A percentile compares a stretch with the other conserved stretches of the same genome.
These are phyloP conservation scores for Dasyprocta punctata DNA, from an alignment of 2,113 vertebrate genomes.

Conservation along the genomic window DNA sequence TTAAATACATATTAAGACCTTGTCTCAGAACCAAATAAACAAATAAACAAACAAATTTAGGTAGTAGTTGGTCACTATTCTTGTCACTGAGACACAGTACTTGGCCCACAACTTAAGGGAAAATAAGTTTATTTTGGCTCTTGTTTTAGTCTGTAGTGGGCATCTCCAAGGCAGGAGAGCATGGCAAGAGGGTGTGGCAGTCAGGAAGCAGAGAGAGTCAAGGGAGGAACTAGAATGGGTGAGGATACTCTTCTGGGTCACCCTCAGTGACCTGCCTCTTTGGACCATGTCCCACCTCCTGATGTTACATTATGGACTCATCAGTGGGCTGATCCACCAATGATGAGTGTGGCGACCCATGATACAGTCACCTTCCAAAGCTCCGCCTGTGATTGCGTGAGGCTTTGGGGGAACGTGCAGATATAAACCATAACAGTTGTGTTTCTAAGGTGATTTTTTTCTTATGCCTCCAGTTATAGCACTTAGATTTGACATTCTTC, in stretches of 20 bases:
- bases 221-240: not conserved
- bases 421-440: not conserved
- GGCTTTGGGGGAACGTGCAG: not conserved
- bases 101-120: not conserved
- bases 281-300: not conserved
- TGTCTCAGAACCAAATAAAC: not conserved
- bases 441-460: conserved; percentile 40
- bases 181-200: not conserved
- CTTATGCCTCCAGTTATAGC: not conserved
- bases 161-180: not conserved
- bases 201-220: not conserved
- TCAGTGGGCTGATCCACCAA: not conserved
- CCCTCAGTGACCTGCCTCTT: not conserved
- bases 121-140: not conserved
- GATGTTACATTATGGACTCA: not conserved
- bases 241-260: not conserved
- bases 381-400: not conserved
- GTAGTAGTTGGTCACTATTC: not conserved
- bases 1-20: not conserved
- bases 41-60: not conserved
- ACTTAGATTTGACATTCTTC: conserved; percentile 4
- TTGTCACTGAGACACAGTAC: not conserved
- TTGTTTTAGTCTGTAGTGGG: not conserved
- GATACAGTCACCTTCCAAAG: not conserved
- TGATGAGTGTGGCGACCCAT: not conserved